Evolutionary conservation across 2,113 vertebrate species (phyloP), one percentile per base, ranked within the genome.

Genomic region (Triplophysa dalaica): DNA sequence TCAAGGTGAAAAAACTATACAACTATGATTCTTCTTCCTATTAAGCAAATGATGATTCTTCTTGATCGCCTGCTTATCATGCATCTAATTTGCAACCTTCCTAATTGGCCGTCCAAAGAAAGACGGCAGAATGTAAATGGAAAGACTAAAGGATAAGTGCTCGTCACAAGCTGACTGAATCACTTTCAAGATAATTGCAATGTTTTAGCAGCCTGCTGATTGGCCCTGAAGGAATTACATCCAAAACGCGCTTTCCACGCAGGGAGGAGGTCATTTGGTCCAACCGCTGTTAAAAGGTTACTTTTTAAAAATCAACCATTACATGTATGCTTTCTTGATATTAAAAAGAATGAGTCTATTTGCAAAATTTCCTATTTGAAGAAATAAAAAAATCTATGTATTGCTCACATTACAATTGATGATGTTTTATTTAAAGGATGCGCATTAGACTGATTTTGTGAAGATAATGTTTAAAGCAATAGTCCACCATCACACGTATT

Each of bases 1-100:
- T 62, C 58, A 63, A 75, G 72, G 72, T 50, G 60, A 63, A 75
- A 65, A 29, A 61, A 24, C 2, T 22, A 45, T 43, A 65, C 33
- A 38, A 8, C 61, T 68, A 26, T 22, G 62, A 77, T 77, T 43
- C 24, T 61, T 62, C 7, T 33, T 19, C 67, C 50, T 56, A 78
- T 84, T 68, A 74, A 63, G 74, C 60, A 76, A 52, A 76, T 52
- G 11, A 52, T 52, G 50, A 81, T 74, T 81, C 68, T 72, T 77
- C 62, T 73, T 78, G 74, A 80, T 80, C 63, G 74, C 54, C 54
- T 67, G 50, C 61, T 77, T 77, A 78, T 78, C 81, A 78, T 81
- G 52, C 68, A 63, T 16, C 41, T 74, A 60, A 77, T 81, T 74
- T 77, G 68, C 78, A 84, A 62, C 50, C 13, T 4, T 56, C 16